Evolutionary conservation across 2,888 invertebrate genomes (phyloP).

Genomic region (Trichogramma evanescens): DNA sequence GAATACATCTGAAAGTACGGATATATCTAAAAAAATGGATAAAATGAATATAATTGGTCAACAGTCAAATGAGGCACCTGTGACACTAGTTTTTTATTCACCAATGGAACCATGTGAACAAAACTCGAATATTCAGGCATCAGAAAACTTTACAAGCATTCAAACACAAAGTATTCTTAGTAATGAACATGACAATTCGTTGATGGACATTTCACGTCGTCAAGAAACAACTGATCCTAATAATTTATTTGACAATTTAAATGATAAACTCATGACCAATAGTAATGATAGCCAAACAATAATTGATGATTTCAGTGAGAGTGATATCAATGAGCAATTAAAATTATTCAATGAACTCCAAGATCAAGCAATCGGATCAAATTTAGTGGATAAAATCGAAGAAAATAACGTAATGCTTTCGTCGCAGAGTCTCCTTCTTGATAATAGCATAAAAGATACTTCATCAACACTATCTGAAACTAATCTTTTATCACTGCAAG

Average conservation of each 20-base stretch:
- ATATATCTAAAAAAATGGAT: constrained; percentile 12
- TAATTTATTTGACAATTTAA: constrained; percentile 5
- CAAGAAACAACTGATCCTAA: constrained; percentile 3
- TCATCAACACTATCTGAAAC: constrained; percentile 8
- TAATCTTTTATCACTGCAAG: constrained; percentile 5
- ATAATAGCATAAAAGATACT: constrained; percentile 4
- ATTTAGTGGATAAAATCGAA: neutral
- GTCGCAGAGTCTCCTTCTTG: constrained; percentile 7
- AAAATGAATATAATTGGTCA: constrained; percentile 10
- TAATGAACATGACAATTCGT: constrained; percentile 8
- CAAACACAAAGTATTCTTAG: constrained; percentile 14
- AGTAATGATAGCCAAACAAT: neutral
- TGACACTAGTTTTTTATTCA: constrained; percentile 21
- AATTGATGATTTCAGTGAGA: constrained; percentile 3
- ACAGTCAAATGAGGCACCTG: constrained; percentile 15
- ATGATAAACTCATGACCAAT: neutral
- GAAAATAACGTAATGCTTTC: constrained; percentile 4
- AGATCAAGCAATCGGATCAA: constrained; percentile 4
- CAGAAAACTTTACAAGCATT: neutral
- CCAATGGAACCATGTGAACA: constrained; percentile 15
- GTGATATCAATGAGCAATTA: constrained; percentile 17
- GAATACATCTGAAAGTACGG: constrained; percentile 7
- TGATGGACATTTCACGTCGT: constrained; percentile 14
- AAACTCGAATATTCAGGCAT: constrained; percentile 7
- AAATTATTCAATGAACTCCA: constrained; percentile 18